These are phyloP conservation scores for Drosophila nigromelanica DNA, from an alignment of 1,140 invertebrate species.

Conservation along the genomic window DNA sequence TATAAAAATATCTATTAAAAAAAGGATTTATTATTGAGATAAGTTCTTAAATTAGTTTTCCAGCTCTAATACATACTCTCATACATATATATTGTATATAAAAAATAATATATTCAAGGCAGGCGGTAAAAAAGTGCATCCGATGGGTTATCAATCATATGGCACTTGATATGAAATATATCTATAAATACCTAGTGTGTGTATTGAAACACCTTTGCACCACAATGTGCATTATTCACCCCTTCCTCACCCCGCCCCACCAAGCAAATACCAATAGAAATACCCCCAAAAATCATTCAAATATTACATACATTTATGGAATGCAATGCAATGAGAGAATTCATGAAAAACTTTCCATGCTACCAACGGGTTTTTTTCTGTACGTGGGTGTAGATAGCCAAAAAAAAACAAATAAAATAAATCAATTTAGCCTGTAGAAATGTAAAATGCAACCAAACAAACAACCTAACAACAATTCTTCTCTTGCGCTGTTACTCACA, in stretches of 20 bases:
- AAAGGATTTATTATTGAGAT: no score
- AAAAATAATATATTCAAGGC: slow-evolving; percentile 15
- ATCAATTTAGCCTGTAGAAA: slow-evolving; percentile 29
- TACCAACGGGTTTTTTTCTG: slow-evolving; percentile 4
- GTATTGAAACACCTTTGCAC: slow-evolving; percentile 47
- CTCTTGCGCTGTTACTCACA: slow-evolving; percentile 75
- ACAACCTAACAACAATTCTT: slow-evolving; percentile 63
- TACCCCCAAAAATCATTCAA: slow-evolving; percentile 17
- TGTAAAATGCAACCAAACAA: slow-evolving; percentile 49
- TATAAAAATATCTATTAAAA: no score
- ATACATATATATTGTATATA: slow-evolving; percentile 41
- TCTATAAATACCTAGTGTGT: slow-evolving; percentile 10
- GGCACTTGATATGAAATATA: slow-evolving; percentile 33
- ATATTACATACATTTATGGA: slow-evolving; percentile 37
- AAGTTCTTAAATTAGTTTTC: background rate
- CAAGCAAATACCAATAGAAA: slow-evolving; percentile 40
- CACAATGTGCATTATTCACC: slow-evolving; percentile 37
- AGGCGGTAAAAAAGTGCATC: slow-evolving; percentile 12
- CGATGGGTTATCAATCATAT: slow-evolving; percentile 18
- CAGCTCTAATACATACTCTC: slow-evolving; percentile 22
- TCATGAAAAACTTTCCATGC: slow-evolving; percentile 80
- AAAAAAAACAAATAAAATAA: slow-evolving; percentile 26
- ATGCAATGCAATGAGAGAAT: slow-evolving; percentile 65
- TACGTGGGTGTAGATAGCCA: slow-evolving; percentile 56
- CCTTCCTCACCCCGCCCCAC: background rate